Evolutionary conservation across 1,140 invertebrate species (phyloP).

Genomic region (Drosophila albomicans): DNA sequence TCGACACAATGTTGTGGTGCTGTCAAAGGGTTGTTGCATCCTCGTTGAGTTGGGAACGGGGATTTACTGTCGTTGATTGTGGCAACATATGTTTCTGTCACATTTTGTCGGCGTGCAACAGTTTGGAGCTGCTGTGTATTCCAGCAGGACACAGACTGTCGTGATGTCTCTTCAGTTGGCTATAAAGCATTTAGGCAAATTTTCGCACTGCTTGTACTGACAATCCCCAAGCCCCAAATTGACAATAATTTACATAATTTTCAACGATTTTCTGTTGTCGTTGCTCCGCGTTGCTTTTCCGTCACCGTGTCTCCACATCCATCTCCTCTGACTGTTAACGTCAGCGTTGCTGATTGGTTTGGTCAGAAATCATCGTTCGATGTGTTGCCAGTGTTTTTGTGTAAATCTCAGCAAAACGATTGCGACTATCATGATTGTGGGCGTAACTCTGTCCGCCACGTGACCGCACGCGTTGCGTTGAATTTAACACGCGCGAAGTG

Average conservation of each 20-base stretch:
- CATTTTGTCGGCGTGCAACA: constrained; percentile 62
- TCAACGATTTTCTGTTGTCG: constrained; percentile 68
- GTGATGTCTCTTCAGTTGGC: constrained; percentile 33
- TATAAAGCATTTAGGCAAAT: constrained; percentile 76
- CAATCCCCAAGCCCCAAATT: constrained; percentile 8
- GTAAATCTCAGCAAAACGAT: constrained; percentile 56
- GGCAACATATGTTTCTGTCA: constrained; percentile 80
- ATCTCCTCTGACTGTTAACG: constrained; percentile 8
- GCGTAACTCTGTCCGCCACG: constrained; percentile 63
- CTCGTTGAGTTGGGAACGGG: constrained; percentile 18
- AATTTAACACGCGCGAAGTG: constrained; percentile 74
- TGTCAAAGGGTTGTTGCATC: constrained; percentile 65
- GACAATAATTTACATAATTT: constrained; percentile 81
- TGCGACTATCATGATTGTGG: constrained; percentile 78
- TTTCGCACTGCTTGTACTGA: constrained; percentile 64
- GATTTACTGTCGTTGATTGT: constrained; percentile 53
- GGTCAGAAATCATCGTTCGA: constrained; percentile 49
- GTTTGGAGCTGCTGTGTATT: constrained; percentile 45
- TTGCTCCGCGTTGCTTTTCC: constrained; percentile 6
- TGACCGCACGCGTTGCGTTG: constrained; percentile 79
- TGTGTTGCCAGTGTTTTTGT: constrained; percentile 52
- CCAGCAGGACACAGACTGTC: background rate
- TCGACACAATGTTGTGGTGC: constrained; percentile 19
- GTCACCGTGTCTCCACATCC: background rate
- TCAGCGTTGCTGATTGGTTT: constrained; percentile 49